These are phyloP conservation scores for Tethya wilhelma DNA, from an alignment of 37 sponge, comb jelly and placozoan genomes.

Conservation along the genomic window DNA sequence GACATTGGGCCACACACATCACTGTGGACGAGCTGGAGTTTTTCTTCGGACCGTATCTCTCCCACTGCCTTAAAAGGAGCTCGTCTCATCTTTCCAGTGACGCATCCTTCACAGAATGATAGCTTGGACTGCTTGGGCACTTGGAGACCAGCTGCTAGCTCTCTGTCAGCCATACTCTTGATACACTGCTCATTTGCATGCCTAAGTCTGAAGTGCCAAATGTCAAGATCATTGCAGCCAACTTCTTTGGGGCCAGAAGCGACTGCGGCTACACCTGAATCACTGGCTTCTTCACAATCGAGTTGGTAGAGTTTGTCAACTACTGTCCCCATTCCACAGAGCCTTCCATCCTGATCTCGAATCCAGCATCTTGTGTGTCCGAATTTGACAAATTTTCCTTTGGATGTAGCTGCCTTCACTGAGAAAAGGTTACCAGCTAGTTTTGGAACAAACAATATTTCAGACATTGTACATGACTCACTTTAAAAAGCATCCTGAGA, in stretches of 20 bases:
- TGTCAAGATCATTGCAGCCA: conserved; percentile 23
- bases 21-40: conserved; percentile 52
- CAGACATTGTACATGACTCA: too few species aligned
- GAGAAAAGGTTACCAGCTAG: too few species aligned
- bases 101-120: conserved; percentile 67
- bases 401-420: conserved; percentile 27
- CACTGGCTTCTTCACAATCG: conserved; percentile 32
- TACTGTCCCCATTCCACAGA: conserved; percentile 48
- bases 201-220: too few species aligned
- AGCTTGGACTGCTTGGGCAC: conserved; percentile 4
- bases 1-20: conserved; percentile 72
- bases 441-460: too few species aligned
- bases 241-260: too few species aligned
- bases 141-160: conserved; percentile 24
- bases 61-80: conserved; percentile 47
- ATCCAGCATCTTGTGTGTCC: conserved; percentile 51
- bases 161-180: neutral
- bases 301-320: conserved; percentile 51
- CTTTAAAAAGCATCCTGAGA: too few species aligned
- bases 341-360: conserved; percentile 23
- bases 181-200: too few species aligned
- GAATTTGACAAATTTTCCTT: conserved; percentile 46
- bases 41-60: conserved; percentile 47
- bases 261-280: too few species aligned
- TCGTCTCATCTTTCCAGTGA: conserved; percentile 53